phyloP scores from a whole-genome alignment of 2,888 invertebrate genomes.

The Ennomos quercinarius region DNA sequence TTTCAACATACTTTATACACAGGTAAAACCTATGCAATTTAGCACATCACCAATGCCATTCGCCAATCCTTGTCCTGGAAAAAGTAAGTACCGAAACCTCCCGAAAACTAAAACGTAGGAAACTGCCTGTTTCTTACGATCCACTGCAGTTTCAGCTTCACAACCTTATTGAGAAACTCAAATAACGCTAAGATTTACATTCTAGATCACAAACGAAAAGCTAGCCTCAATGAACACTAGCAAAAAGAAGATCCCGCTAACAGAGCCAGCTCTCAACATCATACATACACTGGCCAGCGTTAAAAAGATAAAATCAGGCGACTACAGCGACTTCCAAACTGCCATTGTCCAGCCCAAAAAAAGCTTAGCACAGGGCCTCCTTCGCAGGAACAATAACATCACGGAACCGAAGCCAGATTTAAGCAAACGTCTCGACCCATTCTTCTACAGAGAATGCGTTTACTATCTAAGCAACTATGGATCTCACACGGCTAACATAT shows the following conservation, averaged over 20 bases:
- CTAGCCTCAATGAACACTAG: constrained; percentile 69
- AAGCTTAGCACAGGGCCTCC: constrained; percentile 76
- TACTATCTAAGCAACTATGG: constrained; percentile 94
- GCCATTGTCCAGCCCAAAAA: constrained; percentile 68
- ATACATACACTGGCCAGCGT: constrained; percentile 86
- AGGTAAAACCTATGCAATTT: too few relatives aligned
- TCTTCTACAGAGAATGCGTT: constrained; percentile 91
- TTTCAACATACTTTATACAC: too few relatives aligned
- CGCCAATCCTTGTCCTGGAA: too few relatives aligned
- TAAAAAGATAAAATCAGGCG: constrained; percentile 83
- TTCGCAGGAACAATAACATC: constrained; percentile 68
- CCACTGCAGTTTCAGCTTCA: too few relatives aligned
- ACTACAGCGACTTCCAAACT: constrained; percentile 82
- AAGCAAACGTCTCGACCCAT: constrained; percentile 78
- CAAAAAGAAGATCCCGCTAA: constrained; percentile 79
- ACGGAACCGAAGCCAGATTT: constrained; percentile 67
- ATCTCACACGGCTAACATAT: constrained; percentile 89
- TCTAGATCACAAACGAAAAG: constrained; percentile 76
- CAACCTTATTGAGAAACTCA: too few relatives aligned
- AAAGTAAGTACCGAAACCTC: too few relatives aligned
- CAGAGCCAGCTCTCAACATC: constrained; percentile 86
- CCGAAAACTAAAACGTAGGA: too few relatives aligned
- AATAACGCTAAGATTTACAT: constrained; percentile 15
- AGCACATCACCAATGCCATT: too few relatives aligned
- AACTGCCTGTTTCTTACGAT: too few relatives aligned